Evolutionary conservation across 2,797 vertebrate genomes (phyloP).

Genomic region (Myoxocephalus aenaeus): DNA sequence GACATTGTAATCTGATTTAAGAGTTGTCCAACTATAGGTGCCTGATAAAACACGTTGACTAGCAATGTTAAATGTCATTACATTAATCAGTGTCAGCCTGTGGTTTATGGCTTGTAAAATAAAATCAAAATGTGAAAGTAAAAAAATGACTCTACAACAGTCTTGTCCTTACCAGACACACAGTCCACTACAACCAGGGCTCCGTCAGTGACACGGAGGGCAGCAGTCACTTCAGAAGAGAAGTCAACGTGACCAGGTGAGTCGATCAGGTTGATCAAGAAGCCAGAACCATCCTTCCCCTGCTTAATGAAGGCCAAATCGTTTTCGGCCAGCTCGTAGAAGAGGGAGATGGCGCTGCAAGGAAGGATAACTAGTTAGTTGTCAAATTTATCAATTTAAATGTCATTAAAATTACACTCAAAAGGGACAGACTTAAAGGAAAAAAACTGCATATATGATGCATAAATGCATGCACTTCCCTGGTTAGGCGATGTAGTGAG

Average conservation of each 20-base stretch:
- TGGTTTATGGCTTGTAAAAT: not conserved
- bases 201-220: conserved; percentile 95
- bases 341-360: conserved; percentile 93
- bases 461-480: too few relatives aligned
- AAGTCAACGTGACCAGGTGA: conserved; percentile 97
- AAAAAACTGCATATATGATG: too few relatives aligned
- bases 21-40: not conserved
- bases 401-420: not conserved
- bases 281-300: conserved; percentile 91
- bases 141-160: not conserved
- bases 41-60: not conserved
- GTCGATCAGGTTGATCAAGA: conserved; percentile 97
- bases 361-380: not conserved
- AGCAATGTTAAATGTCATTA: not conserved
- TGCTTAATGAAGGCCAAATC: conserved; percentile 97
- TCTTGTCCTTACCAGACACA: conserved; percentile 88
- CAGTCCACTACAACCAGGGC: conserved; percentile 96
- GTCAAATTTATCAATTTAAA: not conserved
- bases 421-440: not conserved
- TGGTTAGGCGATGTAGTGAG: too few relatives aligned
- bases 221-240: conserved; percentile 97
- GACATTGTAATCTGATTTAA: not conserved
- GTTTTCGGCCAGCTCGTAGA: conserved; percentile 89
- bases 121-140: fast-evolving
- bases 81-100: not conserved